These are phyloP conservation scores for Tetrax tetrax DNA, from an alignment of 2,113 vertebrate genomes.

Conservation along the genomic window DNA sequence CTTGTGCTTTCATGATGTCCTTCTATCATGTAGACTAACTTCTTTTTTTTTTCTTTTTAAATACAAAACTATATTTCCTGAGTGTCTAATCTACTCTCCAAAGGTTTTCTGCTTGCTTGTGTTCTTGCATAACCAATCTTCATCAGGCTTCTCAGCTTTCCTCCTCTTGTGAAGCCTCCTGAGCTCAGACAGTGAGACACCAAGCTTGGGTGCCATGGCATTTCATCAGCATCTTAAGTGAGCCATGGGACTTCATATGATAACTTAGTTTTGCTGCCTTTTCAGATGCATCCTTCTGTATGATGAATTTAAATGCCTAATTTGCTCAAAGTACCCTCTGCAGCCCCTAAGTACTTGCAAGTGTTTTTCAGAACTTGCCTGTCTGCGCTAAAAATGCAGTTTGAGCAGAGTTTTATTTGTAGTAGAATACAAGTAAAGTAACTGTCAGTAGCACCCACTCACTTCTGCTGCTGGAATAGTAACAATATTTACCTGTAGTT, in stretches of 20 bases:
- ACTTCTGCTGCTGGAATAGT: fast-evolving
- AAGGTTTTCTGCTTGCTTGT: not conserved
- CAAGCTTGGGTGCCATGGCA: fast-evolving
- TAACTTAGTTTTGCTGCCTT: not conserved
- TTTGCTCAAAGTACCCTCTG: not conserved
- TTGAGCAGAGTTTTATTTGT: not conserved
- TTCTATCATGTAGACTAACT: not conserved
- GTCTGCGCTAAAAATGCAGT: fast-evolving
- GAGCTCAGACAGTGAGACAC: not conserved
- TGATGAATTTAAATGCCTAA: not conserved
- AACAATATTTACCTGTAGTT: not conserved
- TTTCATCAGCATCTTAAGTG: not conserved
- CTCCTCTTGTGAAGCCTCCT: not conserved
- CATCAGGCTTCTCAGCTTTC: not conserved
- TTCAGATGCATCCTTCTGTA: not conserved
- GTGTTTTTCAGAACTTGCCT: not conserved
- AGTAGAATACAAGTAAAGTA: not conserved
- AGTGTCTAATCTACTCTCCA: not conserved
- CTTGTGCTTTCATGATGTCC: not conserved
- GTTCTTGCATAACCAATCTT: not conserved
- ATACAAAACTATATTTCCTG: not conserved
- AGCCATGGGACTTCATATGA: fast-evolving
- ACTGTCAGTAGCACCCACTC: fast-evolving
- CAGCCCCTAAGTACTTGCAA: not conserved
- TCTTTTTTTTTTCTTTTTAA: not conserved